These are phyloP conservation scores for Oplegnathus fasciatus DNA, from an alignment of 2,113 vertebrate genomes.

Conservation along the genomic window DNA sequence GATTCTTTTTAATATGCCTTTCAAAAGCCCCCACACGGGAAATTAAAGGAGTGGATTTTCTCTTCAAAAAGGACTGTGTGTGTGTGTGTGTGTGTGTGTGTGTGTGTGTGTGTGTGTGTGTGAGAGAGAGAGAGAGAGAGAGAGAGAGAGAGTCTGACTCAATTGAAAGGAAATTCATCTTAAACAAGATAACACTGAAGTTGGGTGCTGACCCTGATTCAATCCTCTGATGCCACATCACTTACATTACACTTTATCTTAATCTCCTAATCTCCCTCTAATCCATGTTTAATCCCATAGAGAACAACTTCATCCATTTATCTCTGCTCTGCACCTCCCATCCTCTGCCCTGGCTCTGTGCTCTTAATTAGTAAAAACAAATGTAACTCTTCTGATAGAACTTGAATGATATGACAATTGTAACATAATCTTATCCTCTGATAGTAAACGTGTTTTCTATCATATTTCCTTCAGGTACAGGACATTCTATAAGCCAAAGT, in stretches of 20 bases:
- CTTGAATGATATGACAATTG: not conserved
- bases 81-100: not conserved
- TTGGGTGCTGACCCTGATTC: slow-evolving; percentile 33
- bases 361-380: slow-evolving; percentile 31
- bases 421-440: not conserved
- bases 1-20: not conserved
- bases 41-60: slow-evolving; percentile 25
- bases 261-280: slow-evolving; percentile 72
- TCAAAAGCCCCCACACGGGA: slow-evolving; percentile 15
- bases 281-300: slow-evolving; percentile 68
- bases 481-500: slow-evolving; percentile 92
- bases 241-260: slow-evolving; percentile 51
- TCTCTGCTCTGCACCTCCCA: slow-evolving; percentile 35
- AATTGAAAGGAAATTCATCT: slow-evolving; percentile 21
- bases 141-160: not conserved
- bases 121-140: not conserved
- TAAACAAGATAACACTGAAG: slow-evolving; percentile 40
- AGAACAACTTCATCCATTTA: slow-evolving; percentile 62
- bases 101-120: no score
- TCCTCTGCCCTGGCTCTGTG: not conserved
- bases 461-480: slow-evolving; percentile 88
- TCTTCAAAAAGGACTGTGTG: not conserved
- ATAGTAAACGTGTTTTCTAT: not conserved
- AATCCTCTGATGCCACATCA: slow-evolving; percentile 51
- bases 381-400: not conserved